Percentiles rank a stretch among this genome's conserved stretches.
Conservation (phyloP, 2,113 vertebrate genomes). For the Verasper variegatus region DNA sequence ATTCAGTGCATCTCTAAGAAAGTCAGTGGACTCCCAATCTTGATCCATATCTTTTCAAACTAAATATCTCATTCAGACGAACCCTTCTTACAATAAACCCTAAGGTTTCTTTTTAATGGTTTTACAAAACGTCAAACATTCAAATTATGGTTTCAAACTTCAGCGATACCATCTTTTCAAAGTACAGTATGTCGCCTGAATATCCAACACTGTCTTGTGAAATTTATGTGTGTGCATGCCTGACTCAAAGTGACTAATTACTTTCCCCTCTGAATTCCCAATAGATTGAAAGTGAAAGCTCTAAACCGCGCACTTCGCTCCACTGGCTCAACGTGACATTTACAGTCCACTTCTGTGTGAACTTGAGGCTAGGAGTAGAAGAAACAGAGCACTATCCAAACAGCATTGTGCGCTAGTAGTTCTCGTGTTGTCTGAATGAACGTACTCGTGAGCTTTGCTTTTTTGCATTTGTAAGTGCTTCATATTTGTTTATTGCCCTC, state of each 20-base stretch:
- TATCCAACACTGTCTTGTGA: too few relatives aligned
- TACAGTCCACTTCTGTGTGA: constrained; percentile 41
- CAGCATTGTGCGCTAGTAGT: not conserved
- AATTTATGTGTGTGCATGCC: not conserved
- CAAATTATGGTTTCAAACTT: too few relatives aligned
- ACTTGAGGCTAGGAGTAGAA: not conserved
- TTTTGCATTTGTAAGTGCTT: constrained; percentile 26
- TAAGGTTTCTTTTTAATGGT: not conserved
- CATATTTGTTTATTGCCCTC: constrained; percentile 50
- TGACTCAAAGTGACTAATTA: constrained; percentile 37
- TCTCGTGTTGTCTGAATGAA: constrained; percentile 14
- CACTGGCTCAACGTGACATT: constrained; percentile 18
- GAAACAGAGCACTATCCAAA: not conserved
- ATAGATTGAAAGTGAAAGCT: constrained; percentile 23
- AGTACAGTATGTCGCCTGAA: too few relatives aligned
- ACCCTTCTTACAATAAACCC: not conserved
- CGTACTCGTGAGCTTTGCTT: not conserved
- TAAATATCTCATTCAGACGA: too few relatives aligned
- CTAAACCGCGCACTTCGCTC: not conserved
- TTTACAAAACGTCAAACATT: too few relatives aligned
- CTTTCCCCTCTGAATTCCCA: constrained; percentile 13
- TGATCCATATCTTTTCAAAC: too few relatives aligned
- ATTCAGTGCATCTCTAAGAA: not conserved
- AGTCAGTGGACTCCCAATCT: not conserved
- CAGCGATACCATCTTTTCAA: too few relatives aligned